Evolutionary conservation across 1,140 invertebrate species (phyloP), one percentile per base, ranked within the genome.

Genomic region (Apis cerana): DNA sequence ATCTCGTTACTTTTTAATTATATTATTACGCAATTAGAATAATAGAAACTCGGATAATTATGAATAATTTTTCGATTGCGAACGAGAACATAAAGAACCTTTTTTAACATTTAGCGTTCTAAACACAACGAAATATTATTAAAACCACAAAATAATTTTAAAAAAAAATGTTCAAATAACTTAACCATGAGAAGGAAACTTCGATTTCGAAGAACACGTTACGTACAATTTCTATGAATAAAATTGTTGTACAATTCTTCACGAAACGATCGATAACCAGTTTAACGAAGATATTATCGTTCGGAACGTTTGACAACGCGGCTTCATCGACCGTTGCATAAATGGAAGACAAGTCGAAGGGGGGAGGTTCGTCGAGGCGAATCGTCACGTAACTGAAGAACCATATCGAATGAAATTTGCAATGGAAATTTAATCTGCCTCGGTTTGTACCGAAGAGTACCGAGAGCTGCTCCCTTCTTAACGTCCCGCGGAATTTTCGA

Each of bases 371-470:
- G 33, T 33, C 33, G 56, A 59, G 56, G 67, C 48, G 33, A 72
- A 83, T 87, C 76, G 82, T 87, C 85, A 59, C 65, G 78, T 79
- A 52, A 77, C 33, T n/a, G 85, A 80, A 71, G 59, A 72, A 43
- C 80, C 70, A 75, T 88, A 82, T 76, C 79, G 86, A 89, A 89
- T 88, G 87, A 89, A 86, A 89, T 89, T 88, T 89, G 78, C 86
- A 88, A 89, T 89, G 87, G 86, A 88, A 86, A 89, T 89, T 89
- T 89, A 88, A 89, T 89, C 83, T 86, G 74, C 58, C 75, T 71
- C 71, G 76, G 84, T 87, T 88, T 78, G 82, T 82, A 80, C 70
- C 78, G 74, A 77, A 17, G 21, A 75, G 61, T 81, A 82, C 67
- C 61, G 50, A 2, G 33, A 2, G 33, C 33, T 43, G 64, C 33